Conservation (phyloP, 2,113 vertebrate species). For the Agapornis roseicollis region DNA sequence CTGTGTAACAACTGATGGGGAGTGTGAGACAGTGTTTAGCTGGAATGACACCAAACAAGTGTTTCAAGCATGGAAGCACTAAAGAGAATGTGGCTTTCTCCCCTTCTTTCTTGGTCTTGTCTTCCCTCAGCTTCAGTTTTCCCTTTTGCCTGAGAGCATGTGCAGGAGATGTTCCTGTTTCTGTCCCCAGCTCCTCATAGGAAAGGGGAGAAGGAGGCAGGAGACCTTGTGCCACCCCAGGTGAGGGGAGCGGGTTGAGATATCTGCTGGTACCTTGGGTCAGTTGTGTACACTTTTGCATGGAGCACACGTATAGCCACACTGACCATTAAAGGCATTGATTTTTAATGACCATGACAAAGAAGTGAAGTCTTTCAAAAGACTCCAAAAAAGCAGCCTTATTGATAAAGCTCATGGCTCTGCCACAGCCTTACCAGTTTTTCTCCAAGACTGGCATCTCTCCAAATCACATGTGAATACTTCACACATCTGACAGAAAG, state of each 20-base stretch:
- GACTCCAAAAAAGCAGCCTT: not conserved
- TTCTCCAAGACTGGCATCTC: constrained; percentile 21
- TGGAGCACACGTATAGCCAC: rapidly evolving
- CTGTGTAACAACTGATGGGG: not conserved
- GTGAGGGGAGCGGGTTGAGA: not conserved
- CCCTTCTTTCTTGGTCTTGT: not conserved
- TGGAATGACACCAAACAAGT: not conserved
- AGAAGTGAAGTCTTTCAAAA: not conserved
- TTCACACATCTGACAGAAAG: not conserved
- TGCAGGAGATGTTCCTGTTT: not conserved
- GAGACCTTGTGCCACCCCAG: not conserved
- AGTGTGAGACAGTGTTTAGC: not conserved
- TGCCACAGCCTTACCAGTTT: constrained; percentile 34
- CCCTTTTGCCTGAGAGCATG: not conserved
- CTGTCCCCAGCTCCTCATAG: not conserved
- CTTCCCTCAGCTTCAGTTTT: not conserved
- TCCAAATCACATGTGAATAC: not conserved
- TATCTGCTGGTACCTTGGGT: not conserved
- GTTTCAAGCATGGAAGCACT: not conserved
- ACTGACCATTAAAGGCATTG: not conserved
- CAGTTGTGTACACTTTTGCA: not conserved
- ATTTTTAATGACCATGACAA: not conserved
- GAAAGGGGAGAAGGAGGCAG: not conserved
- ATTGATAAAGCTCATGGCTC: not conserved
- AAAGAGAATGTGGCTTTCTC: not conserved